Evolutionary conservation across 2,797 vertebrate species (phyloP), one percentile per base, ranked within the genome.

Genomic region (Crax fasciolata): DNA sequence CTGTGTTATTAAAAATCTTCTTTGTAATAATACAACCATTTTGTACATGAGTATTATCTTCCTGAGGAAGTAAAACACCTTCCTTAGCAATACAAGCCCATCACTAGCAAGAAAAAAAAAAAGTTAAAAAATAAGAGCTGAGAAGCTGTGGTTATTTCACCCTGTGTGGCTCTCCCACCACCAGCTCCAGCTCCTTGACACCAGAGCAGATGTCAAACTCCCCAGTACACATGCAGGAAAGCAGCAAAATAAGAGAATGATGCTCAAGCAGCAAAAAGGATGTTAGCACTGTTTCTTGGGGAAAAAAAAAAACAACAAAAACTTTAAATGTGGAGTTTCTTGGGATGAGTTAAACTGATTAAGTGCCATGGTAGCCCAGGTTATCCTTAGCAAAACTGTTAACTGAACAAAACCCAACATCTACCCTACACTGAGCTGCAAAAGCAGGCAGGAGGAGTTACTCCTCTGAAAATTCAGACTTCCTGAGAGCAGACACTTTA

Each of bases 291-390:
- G 9, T 54, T 30, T 55, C 52, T 55, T n/a, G 35, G 35, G 35
- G 28, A 52, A 52, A 27, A 51, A 49, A 5, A 79, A 82, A 48
- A n/a, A 27, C 18, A 52, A 7, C 9, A 39, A 7, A 1, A 13
- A 3, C 23, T 67, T 23, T 49, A 59, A 41, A 70, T 44, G 6
- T 1, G 19, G 41, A 68, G 10, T 49, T 76, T 71, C 44, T 74
- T 20, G 32, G 32, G 51, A n/a, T 43, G 51, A 78, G 59, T 76
- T 89, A 63, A 93, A 74, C 7, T 8, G 32, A 39, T 14, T 7
- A 0, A 0, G 3, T 43, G 52, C 25, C 9, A 5, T 1, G 0
- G 18, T 9, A 87, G 46, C 5, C 12, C 55, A 76, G 49, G 71
- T 35, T 65, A 89, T 51, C 25, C 13, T 87, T 54, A 84, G 28